Percentiles rank a stretch among this genome's conserved stretches.
Conservation (phyloP, 2,113 vertebrate genomes). For the Colistium nudipinnis region DNA sequence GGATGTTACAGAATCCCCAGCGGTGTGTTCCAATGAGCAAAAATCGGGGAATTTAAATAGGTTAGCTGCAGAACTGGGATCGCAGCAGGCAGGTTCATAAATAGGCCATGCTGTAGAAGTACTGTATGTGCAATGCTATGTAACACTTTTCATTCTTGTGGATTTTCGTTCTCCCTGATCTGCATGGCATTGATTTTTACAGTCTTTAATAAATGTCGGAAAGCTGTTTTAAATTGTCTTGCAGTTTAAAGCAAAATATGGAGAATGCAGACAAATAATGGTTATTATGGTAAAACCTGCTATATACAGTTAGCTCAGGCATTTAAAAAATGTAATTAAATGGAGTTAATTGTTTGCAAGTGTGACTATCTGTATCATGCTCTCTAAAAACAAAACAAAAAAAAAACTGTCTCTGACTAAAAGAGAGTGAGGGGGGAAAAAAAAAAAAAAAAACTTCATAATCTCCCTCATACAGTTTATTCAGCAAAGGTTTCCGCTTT, state of each 20-base stretch:
- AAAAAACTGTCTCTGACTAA: background rate
- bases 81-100: conserved; percentile 19
- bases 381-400: conserved; percentile 4
- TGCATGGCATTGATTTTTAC: background rate
- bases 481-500: conserved; percentile 49
- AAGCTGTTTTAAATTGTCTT: background rate
- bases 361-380: too few relatives aligned
- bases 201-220: background rate
- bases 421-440: too few relatives aligned
- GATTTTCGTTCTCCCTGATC: too few relatives aligned
- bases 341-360: too few relatives aligned
- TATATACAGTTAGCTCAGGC: background rate
- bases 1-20: conserved; percentile 29
- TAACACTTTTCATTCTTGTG: too few relatives aligned
- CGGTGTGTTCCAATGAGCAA: conserved; percentile 12
- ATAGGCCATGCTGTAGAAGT: conserved; percentile 20
- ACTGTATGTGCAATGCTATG: background rate
- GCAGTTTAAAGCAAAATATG: background rate
- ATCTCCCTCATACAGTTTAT: conserved; percentile 42
- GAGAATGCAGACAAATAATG: background rate
- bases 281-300: background rate
- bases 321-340: background rate
- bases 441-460: conserved; percentile 13
- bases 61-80: conserved; percentile 16
- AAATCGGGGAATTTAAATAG: conserved; percentile 44